Evolutionary conservation across 2,888 invertebrate species (phyloP).

Genomic region (Dynastes tityus): DNA sequence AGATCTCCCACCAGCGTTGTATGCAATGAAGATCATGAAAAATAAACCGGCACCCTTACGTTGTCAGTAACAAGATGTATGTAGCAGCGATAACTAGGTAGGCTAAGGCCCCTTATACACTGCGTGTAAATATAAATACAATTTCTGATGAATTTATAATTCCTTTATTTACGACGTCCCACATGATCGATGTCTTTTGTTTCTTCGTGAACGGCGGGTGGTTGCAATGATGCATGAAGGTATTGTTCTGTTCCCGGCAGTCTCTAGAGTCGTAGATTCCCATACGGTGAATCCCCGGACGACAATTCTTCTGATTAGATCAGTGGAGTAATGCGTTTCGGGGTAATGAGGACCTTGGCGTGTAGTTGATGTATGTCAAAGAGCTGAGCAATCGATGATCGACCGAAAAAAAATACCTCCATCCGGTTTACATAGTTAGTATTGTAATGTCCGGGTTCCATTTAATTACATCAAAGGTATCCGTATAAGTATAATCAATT

Average conservation of each 20-base stretch:
- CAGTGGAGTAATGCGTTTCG: slow-evolving; percentile 53
- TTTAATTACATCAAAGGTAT: no score
- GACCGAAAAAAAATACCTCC: background rate
- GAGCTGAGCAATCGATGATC: background rate
- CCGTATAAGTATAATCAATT: no score
- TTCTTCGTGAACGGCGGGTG: slow-evolving; percentile 33
- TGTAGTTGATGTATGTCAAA: background rate
- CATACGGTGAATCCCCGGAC: slow-evolving; percentile 53
- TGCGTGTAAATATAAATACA: background rate
- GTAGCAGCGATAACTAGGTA: background rate
- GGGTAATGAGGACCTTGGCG: slow-evolving; percentile 39
- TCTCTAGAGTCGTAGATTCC: slow-evolving; percentile 51
- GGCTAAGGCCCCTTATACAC: background rate
- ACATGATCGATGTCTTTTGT: slow-evolving; percentile 37
- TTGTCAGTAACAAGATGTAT: slow-evolving; percentile 7
- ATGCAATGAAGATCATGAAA: background rate
- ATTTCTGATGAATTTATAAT: slow-evolving; percentile 37
- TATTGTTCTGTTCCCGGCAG: slow-evolving; percentile 48
- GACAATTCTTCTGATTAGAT: slow-evolving; percentile 55
- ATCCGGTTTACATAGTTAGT: no score
- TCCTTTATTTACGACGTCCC: slow-evolving; percentile 41
- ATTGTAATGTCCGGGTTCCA: no score
- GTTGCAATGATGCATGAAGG: slow-evolving; percentile 38
- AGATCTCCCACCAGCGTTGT: background rate
- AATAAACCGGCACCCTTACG: background rate